phyloP scores from a whole-genome alignment of 2,888 invertebrate species.

The Sturmia bella region DNA sequence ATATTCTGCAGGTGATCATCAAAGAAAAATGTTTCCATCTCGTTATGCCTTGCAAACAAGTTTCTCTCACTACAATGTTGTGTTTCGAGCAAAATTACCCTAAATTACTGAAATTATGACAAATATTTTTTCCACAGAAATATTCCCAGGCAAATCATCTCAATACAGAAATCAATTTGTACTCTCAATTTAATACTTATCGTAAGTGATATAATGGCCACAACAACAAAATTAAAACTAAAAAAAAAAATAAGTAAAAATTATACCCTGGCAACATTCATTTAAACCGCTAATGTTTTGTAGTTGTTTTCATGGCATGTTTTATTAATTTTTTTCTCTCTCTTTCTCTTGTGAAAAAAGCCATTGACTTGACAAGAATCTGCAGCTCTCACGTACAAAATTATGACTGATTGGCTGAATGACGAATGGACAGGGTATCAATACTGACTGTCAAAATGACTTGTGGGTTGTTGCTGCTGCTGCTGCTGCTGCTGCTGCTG shows the following conservation, averaged over 20 bases:
- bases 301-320: neutral
- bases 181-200: conserved; percentile 42
- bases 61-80: conserved; percentile 10
- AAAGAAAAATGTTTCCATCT: conserved; percentile 2
- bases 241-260: no score
- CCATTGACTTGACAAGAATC: conserved; percentile 54
- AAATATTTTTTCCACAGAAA: neutral
- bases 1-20: no score
- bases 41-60: neutral
- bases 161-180: conserved; percentile 44
- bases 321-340: no score
- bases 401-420: conserved; percentile 53
- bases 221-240: conserved; percentile 17
- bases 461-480: conserved; percentile 45
- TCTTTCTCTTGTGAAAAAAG: conserved; percentile 19
- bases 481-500: conserved; percentile 49
- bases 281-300: conserved; percentile 3
- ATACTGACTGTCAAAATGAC: conserved; percentile 35
- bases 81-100: conserved; percentile 10
- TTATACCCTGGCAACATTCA: conserved; percentile 50
- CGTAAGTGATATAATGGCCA: conserved; percentile 29
- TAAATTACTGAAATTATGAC: conserved; percentile 20
- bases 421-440: conserved; percentile 27
- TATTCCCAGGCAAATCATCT: conserved; percentile 54
- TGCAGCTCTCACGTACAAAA: conserved; percentile 49